Evolutionary conservation across 2,113 vertebrate species (phyloP).

Genomic region (Pleuronectes platessa): DNA sequence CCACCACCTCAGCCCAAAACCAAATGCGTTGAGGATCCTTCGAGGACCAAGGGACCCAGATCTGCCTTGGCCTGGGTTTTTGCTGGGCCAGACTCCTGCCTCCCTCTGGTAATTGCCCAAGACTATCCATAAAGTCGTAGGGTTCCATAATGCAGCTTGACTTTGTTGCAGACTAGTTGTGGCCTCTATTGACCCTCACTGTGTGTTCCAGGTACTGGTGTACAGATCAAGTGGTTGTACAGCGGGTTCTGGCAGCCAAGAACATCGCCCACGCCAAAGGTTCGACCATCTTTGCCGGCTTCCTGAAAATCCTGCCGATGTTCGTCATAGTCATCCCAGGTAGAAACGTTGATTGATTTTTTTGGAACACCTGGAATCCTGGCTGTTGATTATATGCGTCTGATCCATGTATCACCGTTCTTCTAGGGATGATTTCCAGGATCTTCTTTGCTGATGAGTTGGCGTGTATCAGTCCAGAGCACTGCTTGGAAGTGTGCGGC

Average conservation of each 20-base stretch:
- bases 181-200: background rate
- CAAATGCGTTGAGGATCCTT: conserved; percentile 89
- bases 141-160: background rate
- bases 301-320: conserved; percentile 95
- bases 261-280: conserved; percentile 94
- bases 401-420: background rate
- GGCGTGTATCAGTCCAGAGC: conserved; percentile 92
- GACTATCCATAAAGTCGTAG: background rate
- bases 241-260: conserved; percentile 93
- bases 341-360: background rate
- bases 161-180: background rate
- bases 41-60: conserved; percentile 89
- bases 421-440: conserved; percentile 93
- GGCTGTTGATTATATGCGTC: background rate
- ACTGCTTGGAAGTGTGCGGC: conserved; percentile 92
- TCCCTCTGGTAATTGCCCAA: conserved; percentile 88
- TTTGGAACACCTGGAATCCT: background rate
- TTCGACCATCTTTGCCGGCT: conserved; percentile 93
- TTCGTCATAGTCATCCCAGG: conserved; percentile 92
- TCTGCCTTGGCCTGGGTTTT: conserved; percentile 94
- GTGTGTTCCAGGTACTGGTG: conserved; percentile 87
- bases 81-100: conserved; percentile 94
- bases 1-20: conserved; percentile 86
- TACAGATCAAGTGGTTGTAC: conserved; percentile 96
- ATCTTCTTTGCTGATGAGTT: conserved; percentile 91